Conservation (phyloP, 2,113 vertebrate species). For the Oenanthe oenanthe region DNA sequence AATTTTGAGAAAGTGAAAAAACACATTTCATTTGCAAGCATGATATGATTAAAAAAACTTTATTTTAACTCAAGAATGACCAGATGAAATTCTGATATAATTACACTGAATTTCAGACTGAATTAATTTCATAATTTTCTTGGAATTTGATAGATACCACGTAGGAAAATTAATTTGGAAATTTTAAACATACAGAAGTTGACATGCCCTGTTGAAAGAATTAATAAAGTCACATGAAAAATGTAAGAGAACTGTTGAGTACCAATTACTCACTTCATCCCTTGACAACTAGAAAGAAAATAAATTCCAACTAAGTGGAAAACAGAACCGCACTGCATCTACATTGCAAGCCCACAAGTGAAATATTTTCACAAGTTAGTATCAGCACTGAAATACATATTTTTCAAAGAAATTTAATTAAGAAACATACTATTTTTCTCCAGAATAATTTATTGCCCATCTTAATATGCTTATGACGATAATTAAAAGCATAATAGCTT, state of each 20-base stretch:
- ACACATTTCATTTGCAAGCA: neutral
- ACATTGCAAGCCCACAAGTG: neutral
- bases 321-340: fast-evolving
- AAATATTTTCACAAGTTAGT: neutral
- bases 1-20: neutral
- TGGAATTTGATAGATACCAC: neutral
- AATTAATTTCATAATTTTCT: neutral
- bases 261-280: neutral
- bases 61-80: neutral
- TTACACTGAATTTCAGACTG: neutral
- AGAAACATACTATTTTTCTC: neutral
- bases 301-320: neutral
- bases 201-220: neutral
- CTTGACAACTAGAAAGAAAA: neutral
- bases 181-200: neutral
- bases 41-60: neutral
- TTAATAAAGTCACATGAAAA: neutral
- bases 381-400: neutral
- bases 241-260: neutral
- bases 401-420: neutral
- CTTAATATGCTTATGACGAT: neutral
- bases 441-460: neutral
- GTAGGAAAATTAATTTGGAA: neutral
- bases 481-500: neutral
- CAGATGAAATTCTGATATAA: neutral